phyloP scores from a whole-genome alignment of 1,140 invertebrate genomes.

The Drosophila melanica region DNA sequence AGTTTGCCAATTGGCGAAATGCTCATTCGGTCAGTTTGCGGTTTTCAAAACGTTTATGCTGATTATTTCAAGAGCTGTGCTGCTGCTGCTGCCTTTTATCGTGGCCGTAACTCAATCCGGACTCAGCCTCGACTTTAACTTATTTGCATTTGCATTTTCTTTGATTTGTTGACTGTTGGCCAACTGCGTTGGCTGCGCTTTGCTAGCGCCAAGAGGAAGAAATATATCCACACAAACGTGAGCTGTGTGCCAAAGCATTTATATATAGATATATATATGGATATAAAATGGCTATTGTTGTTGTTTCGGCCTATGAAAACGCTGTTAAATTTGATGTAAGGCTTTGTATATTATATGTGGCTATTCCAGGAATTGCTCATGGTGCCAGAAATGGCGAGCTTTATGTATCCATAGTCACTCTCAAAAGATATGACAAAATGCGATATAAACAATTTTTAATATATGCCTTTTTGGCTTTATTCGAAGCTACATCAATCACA shows the following conservation, averaged over 20 bases:
- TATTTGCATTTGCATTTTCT: conserved; percentile 37
- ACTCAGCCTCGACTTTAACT: conserved; percentile 13
- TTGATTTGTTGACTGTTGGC: conserved; percentile 43
- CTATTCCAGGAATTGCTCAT: conserved; percentile 13
- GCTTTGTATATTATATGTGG: conserved; percentile 6
- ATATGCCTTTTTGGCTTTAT: conserved; percentile 8
- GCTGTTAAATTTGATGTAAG: conserved; percentile 46
- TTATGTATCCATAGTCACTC: neutral
- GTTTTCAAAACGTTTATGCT: conserved; percentile 56
- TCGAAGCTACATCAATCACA: conserved; percentile 14
- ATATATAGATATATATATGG: neutral
- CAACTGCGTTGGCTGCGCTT: conserved; percentile 7
- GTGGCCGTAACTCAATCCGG: conserved; percentile 33
- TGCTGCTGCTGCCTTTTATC: conserved; percentile 21
- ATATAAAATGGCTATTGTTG: conserved; percentile 9
- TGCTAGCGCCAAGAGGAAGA: conserved; percentile 17
- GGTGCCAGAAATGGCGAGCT: conserved; percentile 17
- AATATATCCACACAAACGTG: conserved; percentile 33
- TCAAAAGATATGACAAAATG: conserved; percentile 4
- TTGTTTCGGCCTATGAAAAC: neutral
- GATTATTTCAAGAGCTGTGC: conserved; percentile 46
- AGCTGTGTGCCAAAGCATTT: conserved; percentile 23
- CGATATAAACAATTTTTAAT: neutral
- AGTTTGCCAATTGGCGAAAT: conserved; percentile 17
- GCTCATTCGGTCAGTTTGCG: conserved; percentile 32